Evolutionary conservation across 1,140 invertebrate species (phyloP).

Genomic region (Cyclina sinensis): DNA sequence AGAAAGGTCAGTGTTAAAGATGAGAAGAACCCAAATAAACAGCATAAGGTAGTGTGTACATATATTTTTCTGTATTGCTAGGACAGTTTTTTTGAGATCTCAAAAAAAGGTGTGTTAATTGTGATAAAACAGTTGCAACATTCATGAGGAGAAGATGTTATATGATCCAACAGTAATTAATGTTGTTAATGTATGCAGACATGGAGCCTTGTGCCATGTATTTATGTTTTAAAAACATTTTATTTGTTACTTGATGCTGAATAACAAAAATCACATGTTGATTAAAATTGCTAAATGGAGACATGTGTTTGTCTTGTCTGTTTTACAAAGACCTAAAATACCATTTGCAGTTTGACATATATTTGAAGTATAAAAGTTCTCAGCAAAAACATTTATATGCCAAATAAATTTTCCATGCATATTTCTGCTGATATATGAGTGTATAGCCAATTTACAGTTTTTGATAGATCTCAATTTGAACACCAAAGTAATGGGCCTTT

Average conservation of each 20-base stretch:
- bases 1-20: too few species aligned
- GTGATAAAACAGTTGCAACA: not conserved
- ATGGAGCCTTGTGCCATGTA: conserved; percentile 38
- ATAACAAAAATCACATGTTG: conserved; percentile 28
- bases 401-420: too few species aligned
- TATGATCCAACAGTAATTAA: not conserved
- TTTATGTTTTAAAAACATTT: conserved; percentile 10
- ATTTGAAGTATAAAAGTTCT: too few species aligned
- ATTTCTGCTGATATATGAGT: too few species aligned
- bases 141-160: not conserved
- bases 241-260: conserved; percentile 50
- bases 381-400: too few species aligned
- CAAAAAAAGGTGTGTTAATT: not conserved
- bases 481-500: too few species aligned
- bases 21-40: too few species aligned
- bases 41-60: not conserved
- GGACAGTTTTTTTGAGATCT: not conserved
- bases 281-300: conserved; percentile 21
- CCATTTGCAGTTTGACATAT: too few species aligned
- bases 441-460: too few species aligned
- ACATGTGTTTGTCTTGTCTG: too few species aligned
- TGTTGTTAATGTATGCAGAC: not conserved
- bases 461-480: too few species aligned
- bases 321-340: too few species aligned
- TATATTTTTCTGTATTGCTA: not conserved